phyloP scores from a whole-genome alignment of 1,140 invertebrate species.

The Diabrotica undecimpunctata region DNA sequence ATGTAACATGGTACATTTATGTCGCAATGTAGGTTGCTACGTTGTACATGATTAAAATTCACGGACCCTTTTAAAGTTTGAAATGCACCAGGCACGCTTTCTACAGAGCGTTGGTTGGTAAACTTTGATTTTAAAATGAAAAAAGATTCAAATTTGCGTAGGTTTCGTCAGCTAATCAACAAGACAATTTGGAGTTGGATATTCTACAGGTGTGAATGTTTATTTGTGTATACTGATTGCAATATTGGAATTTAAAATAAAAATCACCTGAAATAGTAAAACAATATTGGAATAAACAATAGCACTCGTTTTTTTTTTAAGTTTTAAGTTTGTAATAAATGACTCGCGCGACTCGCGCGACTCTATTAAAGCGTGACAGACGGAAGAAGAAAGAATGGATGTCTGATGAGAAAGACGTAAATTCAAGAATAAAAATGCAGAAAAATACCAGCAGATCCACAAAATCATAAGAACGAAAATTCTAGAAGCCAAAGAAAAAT shows the following conservation, averaged over 20 bases:
- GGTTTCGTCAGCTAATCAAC: conserved; percentile 1
- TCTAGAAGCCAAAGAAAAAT: too few relatives aligned
- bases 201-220: neutral
- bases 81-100: conserved; percentile 9
- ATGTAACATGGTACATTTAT: conserved; percentile 8
- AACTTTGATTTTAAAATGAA: neutral
- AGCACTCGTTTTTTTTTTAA: too few relatives aligned
- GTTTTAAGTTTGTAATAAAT: too few relatives aligned
- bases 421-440: too few relatives aligned
- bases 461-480: too few relatives aligned
- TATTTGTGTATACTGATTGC: neutral
- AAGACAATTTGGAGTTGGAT: neutral
- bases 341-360: too few relatives aligned
- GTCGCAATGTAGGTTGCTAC: neutral
- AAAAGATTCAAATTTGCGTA: conserved; percentile 8
- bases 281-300: neutral
- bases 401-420: too few relatives aligned
- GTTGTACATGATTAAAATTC: conserved; percentile 8
- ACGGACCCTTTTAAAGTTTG: conserved; percentile 10
- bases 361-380: too few relatives aligned
- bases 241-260: neutral
- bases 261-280: neutral
- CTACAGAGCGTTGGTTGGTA: conserved; percentile 9
- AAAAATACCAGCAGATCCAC: too few relatives aligned
- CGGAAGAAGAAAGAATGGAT: too few relatives aligned